These are phyloP conservation scores for Agapostemon virescens DNA, from an alignment of 2,888 invertebrate species.

Conservation along the genomic window DNA sequence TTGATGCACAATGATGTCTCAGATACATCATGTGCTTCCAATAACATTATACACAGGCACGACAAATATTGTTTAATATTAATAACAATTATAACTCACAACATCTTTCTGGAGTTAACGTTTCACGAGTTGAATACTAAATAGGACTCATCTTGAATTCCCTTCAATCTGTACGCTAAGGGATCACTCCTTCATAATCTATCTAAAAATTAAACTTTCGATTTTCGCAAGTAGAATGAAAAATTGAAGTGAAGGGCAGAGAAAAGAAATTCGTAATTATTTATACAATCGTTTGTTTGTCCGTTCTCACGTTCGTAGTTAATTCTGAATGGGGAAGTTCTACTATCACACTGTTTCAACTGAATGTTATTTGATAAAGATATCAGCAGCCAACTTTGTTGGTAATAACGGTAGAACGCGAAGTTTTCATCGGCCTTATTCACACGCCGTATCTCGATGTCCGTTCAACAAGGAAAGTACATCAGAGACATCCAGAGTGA, in stretches of 20 bases:
- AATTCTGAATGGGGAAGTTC: background rate
- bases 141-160: too few species aligned
- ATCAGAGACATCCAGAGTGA: slow-evolving; percentile 1
- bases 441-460: background rate
- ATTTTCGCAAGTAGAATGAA: background rate
- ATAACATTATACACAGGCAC: too few species aligned
- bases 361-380: slow-evolving; percentile 4
- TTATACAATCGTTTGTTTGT: background rate
- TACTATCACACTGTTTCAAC: background rate
- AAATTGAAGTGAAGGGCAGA: too few species aligned
- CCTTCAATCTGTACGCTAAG: too few species aligned
- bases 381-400: background rate
- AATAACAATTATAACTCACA: background rate
- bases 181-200: too few species aligned
- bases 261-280: background rate
- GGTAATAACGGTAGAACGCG: background rate
- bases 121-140: too few species aligned
- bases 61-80: background rate
- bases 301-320: background rate
- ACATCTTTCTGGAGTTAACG: too few species aligned
- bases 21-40: too few species aligned
- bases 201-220: too few species aligned
- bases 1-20: too few species aligned
- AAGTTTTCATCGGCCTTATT: slow-evolving; percentile 6
- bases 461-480: background rate